Base-by-base conservation (phyloP, 2,888 invertebrate genomes). In the Caenorhabditis sulstoni region DNA sequence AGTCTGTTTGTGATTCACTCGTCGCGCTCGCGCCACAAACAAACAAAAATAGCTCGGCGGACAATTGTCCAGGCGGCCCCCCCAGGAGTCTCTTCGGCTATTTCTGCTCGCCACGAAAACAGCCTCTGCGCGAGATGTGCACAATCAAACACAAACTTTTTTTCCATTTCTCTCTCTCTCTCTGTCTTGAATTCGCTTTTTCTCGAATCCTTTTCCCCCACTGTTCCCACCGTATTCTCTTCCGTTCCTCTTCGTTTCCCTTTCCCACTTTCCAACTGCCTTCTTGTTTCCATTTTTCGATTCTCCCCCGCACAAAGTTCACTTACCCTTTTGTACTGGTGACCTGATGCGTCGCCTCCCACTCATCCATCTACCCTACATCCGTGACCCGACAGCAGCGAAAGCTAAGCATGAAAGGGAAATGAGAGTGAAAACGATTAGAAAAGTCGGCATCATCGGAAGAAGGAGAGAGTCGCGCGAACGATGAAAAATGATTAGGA, bases 341-440 rank as follows among this genome's bases (percentile, higher is more conserved):
- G 71, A 71, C 71, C 71, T 71, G 41, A 59, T 68, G 68, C 58
- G 44, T 7, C 57, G n/a, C 35, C 39, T 5, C 20, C 59, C 29
- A 62, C 52, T 49, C 55, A 29, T 29, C 29, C 29, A 29, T 29
- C 29, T 29, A 29, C 7, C 29, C 29, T 29, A 71, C 71, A 71
- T 71, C 71, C 71, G 71, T 71, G 64, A 71, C 71, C 71, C 64
- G 71, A 62, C 52, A 70, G 71, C 50, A 68, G 57, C 57, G 71
- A 71, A 71, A 71, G 71, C 47, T 71, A 64, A 71, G 57, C 71
- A 64, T 71, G 71, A 71, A 71, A 71, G 71, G 62, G 71, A 71
- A 71, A 71, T 62, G 71, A 71, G 64, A 71, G 71, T 71, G 71
- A 71, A 71, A 71, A 71, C 71, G 49, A 71, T 71, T 71, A 71